phyloP scores from a whole-genome alignment of 2,797 vertebrate genomes.

The Bucorvus abyssinicus region DNA sequence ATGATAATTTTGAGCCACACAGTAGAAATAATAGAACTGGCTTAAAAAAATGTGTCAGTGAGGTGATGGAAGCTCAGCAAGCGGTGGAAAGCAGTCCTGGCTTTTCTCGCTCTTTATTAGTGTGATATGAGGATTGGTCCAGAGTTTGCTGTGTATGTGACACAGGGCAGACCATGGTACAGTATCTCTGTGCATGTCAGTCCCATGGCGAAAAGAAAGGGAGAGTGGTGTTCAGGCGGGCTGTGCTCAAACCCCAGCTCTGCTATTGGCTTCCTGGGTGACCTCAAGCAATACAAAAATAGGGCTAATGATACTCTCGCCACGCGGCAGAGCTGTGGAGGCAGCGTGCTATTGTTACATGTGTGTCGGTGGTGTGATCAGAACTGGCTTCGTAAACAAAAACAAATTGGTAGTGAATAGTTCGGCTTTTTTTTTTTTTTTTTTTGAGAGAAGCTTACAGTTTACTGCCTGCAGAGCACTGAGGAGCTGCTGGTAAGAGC shows the following conservation, averaged over 20 bases:
- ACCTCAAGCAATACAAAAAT: neutral
- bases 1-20: neutral
- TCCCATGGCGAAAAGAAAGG: fast-evolving
- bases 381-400: neutral
- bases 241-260: neutral
- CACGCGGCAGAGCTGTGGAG: neutral
- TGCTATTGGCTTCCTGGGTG: neutral
- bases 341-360: neutral
- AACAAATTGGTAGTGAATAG: neutral
- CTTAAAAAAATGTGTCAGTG: neutral
- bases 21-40: neutral
- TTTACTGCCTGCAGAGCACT: neutral
- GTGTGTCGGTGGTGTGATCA: neutral
- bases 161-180: fast-evolving
- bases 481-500: neutral
- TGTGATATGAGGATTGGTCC: neutral
- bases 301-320: neutral
- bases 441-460: neutral
- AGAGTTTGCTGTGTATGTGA: neutral
- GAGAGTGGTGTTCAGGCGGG: neutral
- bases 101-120: neutral
- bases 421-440: neutral
- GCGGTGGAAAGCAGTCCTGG: neutral
- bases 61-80: neutral
- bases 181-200: fast-evolving